Conservation (phyloP, 2,113 vertebrate genomes). For the Chaetodon trifascialis region DNA sequence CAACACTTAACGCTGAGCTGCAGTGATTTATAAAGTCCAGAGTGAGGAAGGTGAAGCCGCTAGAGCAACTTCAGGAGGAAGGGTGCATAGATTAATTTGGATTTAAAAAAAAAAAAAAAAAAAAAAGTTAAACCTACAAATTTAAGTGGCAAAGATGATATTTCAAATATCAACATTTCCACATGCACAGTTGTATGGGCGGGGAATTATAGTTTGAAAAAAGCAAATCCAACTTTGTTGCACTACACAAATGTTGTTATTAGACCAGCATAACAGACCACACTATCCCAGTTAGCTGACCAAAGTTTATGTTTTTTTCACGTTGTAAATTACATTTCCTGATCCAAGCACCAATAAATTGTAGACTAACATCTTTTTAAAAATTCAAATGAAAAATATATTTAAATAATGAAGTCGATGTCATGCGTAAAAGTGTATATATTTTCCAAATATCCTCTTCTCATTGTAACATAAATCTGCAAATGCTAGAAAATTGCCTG, state of each 20-base stretch:
- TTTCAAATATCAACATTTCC: neutral
- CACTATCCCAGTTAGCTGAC: neutral
- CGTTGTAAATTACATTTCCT: neutral
- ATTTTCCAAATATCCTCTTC: neutral
- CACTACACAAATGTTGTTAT: neutral
- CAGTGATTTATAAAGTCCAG: slow-evolving; percentile 22
- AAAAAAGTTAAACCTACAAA: neutral
- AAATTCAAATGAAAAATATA: neutral
- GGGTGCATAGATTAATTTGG: neutral
- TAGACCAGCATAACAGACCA: neutral
- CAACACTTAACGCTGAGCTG: slow-evolving; percentile 22
- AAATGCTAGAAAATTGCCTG: neutral
- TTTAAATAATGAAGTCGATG: neutral
- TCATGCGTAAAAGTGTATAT: neutral
- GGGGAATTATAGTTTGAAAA: neutral
- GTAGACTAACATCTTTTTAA: neutral
- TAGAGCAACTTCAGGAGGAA: neutral
- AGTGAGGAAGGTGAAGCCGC: neutral
- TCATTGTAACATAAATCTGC: neutral
- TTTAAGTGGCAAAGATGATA: neutral
- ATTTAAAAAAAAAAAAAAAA: neutral
- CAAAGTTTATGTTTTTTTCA: no score
- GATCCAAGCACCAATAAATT: no score
- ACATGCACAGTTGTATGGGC: neutral
- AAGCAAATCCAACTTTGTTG: neutral